Evolutionary conservation across 2,888 invertebrate genomes (phyloP), one percentile per base, ranked within the genome.

Genomic region (Argyra leucocephala): DNA sequence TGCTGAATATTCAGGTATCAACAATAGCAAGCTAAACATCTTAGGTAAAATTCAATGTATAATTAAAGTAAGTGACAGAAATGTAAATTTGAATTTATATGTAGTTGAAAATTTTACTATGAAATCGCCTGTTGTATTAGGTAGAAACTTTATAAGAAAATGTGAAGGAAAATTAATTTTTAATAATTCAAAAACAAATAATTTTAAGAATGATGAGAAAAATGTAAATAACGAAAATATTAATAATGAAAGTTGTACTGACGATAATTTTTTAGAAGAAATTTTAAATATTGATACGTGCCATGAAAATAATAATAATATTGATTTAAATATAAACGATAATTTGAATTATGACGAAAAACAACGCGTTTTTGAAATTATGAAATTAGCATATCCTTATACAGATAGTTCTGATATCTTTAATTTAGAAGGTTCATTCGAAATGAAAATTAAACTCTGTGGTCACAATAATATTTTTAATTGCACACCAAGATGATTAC

Each of bases 401-500:
- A n/a, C n/a, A n/a, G n/a, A n/a, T n/a, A 58, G 21, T 22, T 21
- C 22, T 22, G 12, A 58, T n/a, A 22, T 4, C 21, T 22, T 21
- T 15, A 21, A n/a, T 21, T 7, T 6, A n/a, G 58, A 58, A 3
- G 21, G 21, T 21, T 7, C 63, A 2, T 62, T 48, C 6, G 61
- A 65, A 31, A 66, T 66, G 67, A 37, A 64, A 23, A 67, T 64
- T 24, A 67, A 62, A 26, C 23, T 67, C 18, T 59, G 57, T 57
- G 58, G 31, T n/a, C 64, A 64, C 10, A 64, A 62, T 12, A 64
- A 64, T 37, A 21, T 62, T 22, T 63, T 64, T 62, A 22, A 31
- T 31, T 67, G 23, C 23, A 22, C 63, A 36, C 66, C 68, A 6
- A 58, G 65, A 36, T 66, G 68, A 3, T 60, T 69, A 22, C 66